Conservation (phyloP, 2,113 vertebrate species). For the Callipepla squamata region DNA sequence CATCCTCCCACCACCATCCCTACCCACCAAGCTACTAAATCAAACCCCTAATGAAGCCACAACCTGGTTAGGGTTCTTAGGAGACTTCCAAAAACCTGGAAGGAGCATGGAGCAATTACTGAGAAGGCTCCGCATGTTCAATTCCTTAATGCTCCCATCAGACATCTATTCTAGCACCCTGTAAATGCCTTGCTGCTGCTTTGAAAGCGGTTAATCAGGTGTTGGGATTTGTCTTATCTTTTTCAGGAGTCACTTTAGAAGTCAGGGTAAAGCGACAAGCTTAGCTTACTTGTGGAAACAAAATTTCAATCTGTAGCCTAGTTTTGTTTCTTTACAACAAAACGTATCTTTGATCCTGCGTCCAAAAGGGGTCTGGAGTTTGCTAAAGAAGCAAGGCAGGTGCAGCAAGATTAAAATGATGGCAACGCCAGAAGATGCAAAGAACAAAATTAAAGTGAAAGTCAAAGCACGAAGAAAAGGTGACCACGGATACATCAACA, state of each 20-base stretch:
- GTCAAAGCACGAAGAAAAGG: not conserved
- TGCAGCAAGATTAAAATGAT: not conserved
- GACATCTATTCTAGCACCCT: not conserved
- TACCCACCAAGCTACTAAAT: no score
- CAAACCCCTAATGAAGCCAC: not conserved
- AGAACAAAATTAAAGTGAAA: not conserved
- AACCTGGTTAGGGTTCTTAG: not conserved
- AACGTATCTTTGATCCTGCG: not conserved
- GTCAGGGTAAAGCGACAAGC: not conserved
- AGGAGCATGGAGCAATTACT: not conserved
- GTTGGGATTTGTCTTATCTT: constrained; percentile 14
- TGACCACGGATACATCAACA: not conserved
- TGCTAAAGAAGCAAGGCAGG: not conserved
- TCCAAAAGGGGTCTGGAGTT: not conserved
- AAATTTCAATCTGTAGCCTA: not conserved
- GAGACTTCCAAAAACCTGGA: constrained; percentile 11
- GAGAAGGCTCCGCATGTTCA: not conserved
- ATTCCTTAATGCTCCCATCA: not conserved
- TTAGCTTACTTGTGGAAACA: not conserved
- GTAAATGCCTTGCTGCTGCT: constrained; percentile 8
- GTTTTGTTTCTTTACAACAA: not conserved
- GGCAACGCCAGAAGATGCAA: not conserved
- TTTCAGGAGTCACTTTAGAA: not conserved
- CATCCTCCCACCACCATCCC: no score
- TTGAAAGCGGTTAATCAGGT: constrained; percentile 24